Base-by-base conservation (phyloP, 1,140 invertebrate species). In the Tetranychus urticae region DNA sequence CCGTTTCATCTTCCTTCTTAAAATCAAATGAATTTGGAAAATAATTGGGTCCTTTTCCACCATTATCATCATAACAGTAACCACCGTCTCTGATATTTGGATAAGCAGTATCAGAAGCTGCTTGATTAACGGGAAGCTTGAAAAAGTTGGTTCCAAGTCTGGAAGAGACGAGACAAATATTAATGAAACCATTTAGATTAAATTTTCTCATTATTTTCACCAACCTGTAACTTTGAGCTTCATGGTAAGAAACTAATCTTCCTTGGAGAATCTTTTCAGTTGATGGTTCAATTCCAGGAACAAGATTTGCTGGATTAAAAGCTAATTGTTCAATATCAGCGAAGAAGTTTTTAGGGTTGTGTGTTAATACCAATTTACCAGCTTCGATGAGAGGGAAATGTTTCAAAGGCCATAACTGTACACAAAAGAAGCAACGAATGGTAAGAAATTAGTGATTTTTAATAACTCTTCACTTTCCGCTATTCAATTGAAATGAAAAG, bases 201-300 rank as follows among this genome's bases (percentile, higher is more conserved):
- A 31, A 2, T 33, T 36, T 36, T 7, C 12, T 36, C 2, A 1
- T 23, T 1, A 39, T 31, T 36, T 14, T 14, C 1, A 36, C 31
- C 34, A 1, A 77, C 37, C 93, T 81, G 73, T 97, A 84, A 63
- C 88, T 80, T 68, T 96, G 90, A 4, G 94, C 92, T 73, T 98
- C 93, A 7, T 79, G 80, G 72, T 98, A 98, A 8, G 89, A 81
- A 71, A 94, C 96, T 6, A 97, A 74, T 65, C 94, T 36, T n/a
- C 36, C 63, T 42, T 90, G 88, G 63, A 97, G 75, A 84, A 97
- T 88, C 76, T 91, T 94, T 69, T 97, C 93, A 0, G 88, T 90
- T 34, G 85, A 88, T 8, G 85, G 78, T 69, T 88, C 82, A 69
- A 97, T 88, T 23, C 91, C 80, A 39, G 88, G 90, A 58, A 92